phyloP scores from a whole-genome alignment of 2,888 invertebrate genomes.

The Fissipunctia ypsillon region DNA sequence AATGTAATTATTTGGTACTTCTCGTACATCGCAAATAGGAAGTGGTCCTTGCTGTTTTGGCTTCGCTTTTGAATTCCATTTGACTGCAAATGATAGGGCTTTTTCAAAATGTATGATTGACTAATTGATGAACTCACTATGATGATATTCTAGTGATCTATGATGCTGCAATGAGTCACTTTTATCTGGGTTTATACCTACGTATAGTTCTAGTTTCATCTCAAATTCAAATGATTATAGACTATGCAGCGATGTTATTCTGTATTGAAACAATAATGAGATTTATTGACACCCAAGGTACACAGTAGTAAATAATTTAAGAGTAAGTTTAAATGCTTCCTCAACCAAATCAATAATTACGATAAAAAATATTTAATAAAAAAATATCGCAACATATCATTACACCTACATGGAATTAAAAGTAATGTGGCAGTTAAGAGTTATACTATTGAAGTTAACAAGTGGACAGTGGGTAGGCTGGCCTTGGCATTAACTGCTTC shows the following conservation, averaged over 20 bases:
- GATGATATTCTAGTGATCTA: neutral
- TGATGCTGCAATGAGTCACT: neutral
- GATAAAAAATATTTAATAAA: slow-evolving; percentile 32
- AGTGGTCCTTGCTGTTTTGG: neutral
- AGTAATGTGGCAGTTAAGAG: slow-evolving; percentile 36
- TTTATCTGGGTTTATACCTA: neutral
- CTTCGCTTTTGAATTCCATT: neutral
- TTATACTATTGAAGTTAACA: slow-evolving; percentile 58
- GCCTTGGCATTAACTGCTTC: slow-evolving; percentile 65
- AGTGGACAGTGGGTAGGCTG: slow-evolving; percentile 66
- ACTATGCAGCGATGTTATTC: neutral
- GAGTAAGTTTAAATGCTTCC: slow-evolving; percentile 36
- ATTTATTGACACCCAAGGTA: neutral
- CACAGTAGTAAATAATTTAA: slow-evolving; percentile 29
- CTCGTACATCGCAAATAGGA: neutral
- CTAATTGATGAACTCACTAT: neutral
- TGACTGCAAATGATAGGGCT: neutral
- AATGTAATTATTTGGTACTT: neutral
- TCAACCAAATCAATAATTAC: slow-evolving; percentile 26
- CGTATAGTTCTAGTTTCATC: neutral
- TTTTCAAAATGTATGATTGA: neutral
- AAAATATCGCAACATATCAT: slow-evolving; percentile 49
- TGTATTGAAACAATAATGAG: neutral
- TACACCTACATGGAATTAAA: slow-evolving; percentile 64
- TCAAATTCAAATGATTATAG: neutral